Base-by-base conservation (phyloP, 1,140 invertebrate species). In the Pseudomyrmex cubaensis region DNA sequence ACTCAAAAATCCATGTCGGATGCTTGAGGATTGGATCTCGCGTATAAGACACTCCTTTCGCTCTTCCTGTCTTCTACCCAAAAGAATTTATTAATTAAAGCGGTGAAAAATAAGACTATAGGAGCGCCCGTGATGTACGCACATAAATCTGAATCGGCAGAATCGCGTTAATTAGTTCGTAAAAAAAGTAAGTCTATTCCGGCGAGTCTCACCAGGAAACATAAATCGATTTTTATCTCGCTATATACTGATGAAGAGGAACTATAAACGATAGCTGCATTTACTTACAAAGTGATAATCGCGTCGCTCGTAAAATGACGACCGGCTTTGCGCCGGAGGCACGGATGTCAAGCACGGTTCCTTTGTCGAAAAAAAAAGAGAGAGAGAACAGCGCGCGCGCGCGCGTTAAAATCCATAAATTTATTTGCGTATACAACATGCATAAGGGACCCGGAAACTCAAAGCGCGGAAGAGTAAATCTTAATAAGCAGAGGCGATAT, bases 171-270 rank as follows among this genome's bases (percentile, higher is more conserved):
- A 70, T 70, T 69, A 52, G 48, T 56, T 59, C 56, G 56, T 54
- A 20, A 70, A 70, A 8, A 52, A 70, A 54, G 9, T 66, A 48
- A 12, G n/a, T 20, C 44, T 50, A 13, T 17, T 48, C 46, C 13
- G 2, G 3, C 44, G 35, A 66, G 50, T 70, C 9, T 50, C 50
- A 22, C 10, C 25, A 22, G 74, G 67, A 86, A 77, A 83, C 83
- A 87, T 82, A 87, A 85, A 85, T 72, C 50, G 22, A 17, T 5
- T 7, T 48, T 69, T 48, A 50, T n/a, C 50, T 50, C 46, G n/a
- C 50, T 52, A 72, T 56, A 35, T 35, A 35, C 35, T 72, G 22
- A 52, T 17, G 52, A 25, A 67, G 35, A 4, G 4, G 64, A 48
- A 50, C 48, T 67, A 50, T 48, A 50, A 66, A 48, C n/a, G 57